A percentile compares a stretch with the other conserved stretches of the same genome.
phyloP scores from a whole-genome alignment of 1,140 invertebrate genomes.

The Drosophila grimshawi region DNA sequence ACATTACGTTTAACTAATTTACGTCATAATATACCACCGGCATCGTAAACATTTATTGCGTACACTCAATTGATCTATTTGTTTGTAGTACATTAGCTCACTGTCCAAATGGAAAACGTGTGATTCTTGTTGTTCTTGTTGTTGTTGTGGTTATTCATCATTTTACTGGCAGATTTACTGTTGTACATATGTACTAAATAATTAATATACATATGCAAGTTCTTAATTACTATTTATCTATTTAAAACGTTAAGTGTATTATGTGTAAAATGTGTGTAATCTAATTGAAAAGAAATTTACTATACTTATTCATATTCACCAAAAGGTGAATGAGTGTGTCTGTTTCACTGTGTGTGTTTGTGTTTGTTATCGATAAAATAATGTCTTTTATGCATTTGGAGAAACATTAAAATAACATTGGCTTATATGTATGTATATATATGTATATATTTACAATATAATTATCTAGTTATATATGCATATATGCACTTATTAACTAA shows the following conservation, averaged over 20 bases:
- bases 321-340: conserved; percentile 3
- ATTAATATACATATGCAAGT: conserved; percentile 41
- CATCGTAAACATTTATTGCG: conserved; percentile 60
- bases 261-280: conserved; percentile 8
- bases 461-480: conserved; percentile 27
- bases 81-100: conserved; percentile 77
- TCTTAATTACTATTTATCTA: conserved; percentile 36
- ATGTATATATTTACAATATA: conserved; percentile 45
- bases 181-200: conserved; percentile 49
- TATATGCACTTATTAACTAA: conserved; percentile 5
- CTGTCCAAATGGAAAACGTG: conserved; percentile 82
- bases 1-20: conserved; percentile 33
- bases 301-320: neutral
- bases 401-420: conserved; percentile 65
- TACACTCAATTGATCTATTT: conserved; percentile 74
- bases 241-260: conserved; percentile 52
- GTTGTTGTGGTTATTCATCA: conserved; percentile 60
- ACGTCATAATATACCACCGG: conserved; percentile 68
- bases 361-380: conserved; percentile 38
- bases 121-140: conserved; percentile 70
- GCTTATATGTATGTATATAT: conserved; percentile 13
- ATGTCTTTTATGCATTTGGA: conserved; percentile 74
- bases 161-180: conserved; percentile 75
- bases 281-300: conserved; percentile 8
- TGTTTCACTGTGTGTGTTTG: neutral